Base-by-base conservation (phyloP, 2,888 invertebrate species). In the Diarsia dahlii region DNA sequence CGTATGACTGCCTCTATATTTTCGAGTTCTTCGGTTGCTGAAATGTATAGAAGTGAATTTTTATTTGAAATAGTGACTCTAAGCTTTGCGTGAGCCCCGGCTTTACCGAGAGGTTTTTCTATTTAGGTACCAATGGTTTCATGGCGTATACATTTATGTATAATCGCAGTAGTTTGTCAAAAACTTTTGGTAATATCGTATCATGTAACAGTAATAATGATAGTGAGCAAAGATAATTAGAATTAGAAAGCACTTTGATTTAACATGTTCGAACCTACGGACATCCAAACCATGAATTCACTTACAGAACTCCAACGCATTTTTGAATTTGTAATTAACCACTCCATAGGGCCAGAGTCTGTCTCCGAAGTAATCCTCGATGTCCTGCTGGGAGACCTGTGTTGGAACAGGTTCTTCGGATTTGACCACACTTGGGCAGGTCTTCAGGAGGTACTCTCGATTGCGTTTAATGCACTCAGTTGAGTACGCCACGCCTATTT, bases 1-100 rank as follows among this genome's bases (percentile, higher is more conserved):
- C 86, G 82, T 18, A 96, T 91, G 0, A 96, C 96, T 23, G 95
- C 91, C 20, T 90, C 87, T 9, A 96, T 94, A 64, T 96, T 96
- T 84, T 94, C 94, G 78, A 83, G 91, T 90, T 96, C 96, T 90
- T 96, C 96, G 52, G 89, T 74, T 68, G 95, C 96, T 96, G 84
- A 13, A 87, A 89, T 45, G 28, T 69, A 20, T 13, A 60, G 15
- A 5, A n/a, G 5, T 56, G 13, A 56, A 13, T 23, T 23, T 23
- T 23, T 23, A 56, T 23, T 13, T 56, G 56, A 23, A 13, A 23
- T 56, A 2, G 6, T 56, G 23, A 56, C 23, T 15, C 23, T 56
- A 15, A 23, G 23, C 23, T 56, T 56, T 23, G 56, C 56, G 23
- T 23, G 23, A 0, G 5, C 12, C 13, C 13, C 56, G 23, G 2